phyloP scores from a whole-genome alignment of 2,797 vertebrate species.

The Margarornis squamiger region DNA sequence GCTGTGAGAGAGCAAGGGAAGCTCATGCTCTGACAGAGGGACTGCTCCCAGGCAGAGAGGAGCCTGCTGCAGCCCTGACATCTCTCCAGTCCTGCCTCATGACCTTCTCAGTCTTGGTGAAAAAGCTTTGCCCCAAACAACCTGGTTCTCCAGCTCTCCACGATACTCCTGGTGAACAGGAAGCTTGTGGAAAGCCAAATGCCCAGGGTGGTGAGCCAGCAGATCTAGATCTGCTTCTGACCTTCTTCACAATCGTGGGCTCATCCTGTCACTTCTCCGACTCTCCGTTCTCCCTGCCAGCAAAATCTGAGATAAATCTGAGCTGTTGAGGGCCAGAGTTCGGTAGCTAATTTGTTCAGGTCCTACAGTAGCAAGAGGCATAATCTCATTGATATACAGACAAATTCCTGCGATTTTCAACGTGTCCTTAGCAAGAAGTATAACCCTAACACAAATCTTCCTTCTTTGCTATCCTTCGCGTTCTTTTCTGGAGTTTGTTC shows the following conservation, averaged over 20 bases:
- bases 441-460: not conserved
- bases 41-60: not conserved
- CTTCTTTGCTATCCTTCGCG: not conserved
- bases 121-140: not conserved
- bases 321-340: slow-evolving; percentile 5
- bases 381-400: not conserved
- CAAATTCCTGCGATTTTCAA: not conserved
- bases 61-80: not conserved
- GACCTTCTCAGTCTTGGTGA: not conserved
- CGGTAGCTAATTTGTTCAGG: not conserved
- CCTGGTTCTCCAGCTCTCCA: not conserved
- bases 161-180: not conserved
- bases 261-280: not conserved
- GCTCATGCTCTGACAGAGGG: slow-evolving; percentile 30
- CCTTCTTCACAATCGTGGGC: not conserved
- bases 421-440: not conserved
- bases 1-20: slow-evolving; percentile 25
- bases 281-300: not conserved
- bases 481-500: slow-evolving; percentile 7
- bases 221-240: not conserved
- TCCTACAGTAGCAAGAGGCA: not conserved
- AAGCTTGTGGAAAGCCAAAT: not conserved
- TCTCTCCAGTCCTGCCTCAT: not conserved
- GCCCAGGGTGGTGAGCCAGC: not conserved
- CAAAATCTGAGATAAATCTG: slow-evolving; percentile 27